A percentile compares a stretch with the other conserved stretches of the same genome.
Evolutionary conservation across 2,888 invertebrate species (phyloP).

Genomic region (Chrysodeixis includens): DNA sequence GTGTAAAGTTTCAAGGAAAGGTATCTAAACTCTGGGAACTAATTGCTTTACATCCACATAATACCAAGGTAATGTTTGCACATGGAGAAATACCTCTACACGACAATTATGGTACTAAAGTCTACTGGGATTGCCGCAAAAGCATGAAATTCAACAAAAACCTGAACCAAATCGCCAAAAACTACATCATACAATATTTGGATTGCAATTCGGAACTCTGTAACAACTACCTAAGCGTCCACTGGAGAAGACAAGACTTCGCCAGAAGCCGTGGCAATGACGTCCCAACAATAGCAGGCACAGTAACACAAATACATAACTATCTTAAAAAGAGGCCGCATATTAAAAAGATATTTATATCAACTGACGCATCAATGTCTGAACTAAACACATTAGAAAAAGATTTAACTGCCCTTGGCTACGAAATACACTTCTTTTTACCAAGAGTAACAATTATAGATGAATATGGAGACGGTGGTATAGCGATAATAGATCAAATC

Average conservation of each 20-base stretch:
- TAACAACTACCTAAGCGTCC: conserved; percentile 94
- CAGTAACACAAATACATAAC: conserved; percentile 92
- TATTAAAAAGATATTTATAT: conserved; percentile 91
- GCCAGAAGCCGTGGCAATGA: conserved; percentile 92
- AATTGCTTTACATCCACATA: conserved; percentile 78
- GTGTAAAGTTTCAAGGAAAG: conserved; percentile 95
- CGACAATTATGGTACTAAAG: conserved; percentile 94
- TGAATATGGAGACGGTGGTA: conserved; percentile 93
- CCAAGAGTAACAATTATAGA: conserved; percentile 85
- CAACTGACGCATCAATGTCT: conserved; percentile 93
- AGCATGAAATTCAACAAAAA: conserved; percentile 96
- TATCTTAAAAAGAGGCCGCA: conserved; percentile 85
- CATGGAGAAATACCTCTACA: conserved; percentile 97
- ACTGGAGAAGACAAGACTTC: conserved; percentile 97
- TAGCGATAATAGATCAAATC: conserved; percentile 98
- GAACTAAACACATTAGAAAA: conserved; percentile 86
- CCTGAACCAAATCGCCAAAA: conserved; percentile 91
- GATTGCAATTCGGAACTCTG: conserved; percentile 78
- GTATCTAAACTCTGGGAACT: conserved; percentile 91
- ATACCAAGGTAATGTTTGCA: conserved; percentile 91
- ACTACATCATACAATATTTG: conserved; percentile 85
- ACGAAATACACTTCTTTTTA: conserved; percentile 70
- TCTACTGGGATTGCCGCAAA: conserved; percentile 96
- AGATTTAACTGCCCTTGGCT: conserved; percentile 76
- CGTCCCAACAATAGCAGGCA: conserved; percentile 93